These are phyloP conservation scores for Pituophis catenifer DNA, from an alignment of 2,113 vertebrate species.

Conservation along the genomic window DNA sequence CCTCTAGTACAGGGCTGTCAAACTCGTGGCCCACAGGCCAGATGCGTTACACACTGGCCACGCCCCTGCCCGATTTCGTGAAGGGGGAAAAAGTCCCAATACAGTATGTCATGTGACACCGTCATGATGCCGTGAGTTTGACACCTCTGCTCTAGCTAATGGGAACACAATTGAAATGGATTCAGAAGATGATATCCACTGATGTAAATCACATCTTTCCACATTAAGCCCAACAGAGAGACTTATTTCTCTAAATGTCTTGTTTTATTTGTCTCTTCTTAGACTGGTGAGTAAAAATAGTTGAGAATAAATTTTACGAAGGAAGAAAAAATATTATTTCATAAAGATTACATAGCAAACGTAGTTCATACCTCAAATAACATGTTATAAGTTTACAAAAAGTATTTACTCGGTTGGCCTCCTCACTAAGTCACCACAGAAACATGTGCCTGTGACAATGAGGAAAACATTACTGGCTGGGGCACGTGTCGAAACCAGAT, in stretches of 20 bases:
- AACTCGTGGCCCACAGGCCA: too few species aligned
- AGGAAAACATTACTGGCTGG: neutral
- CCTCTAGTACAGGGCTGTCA: slow-evolving; percentile 32
- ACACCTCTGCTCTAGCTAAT: slow-evolving; percentile 45
- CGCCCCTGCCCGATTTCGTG: too few species aligned
- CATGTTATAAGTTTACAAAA: slow-evolving; percentile 44
- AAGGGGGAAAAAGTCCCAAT: too few species aligned
- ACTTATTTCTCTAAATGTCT: slow-evolving; percentile 48
- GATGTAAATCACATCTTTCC: slow-evolving; percentile 48
- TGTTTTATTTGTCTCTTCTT: slow-evolving; percentile 62
- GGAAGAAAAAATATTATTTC: slow-evolving; percentile 56
- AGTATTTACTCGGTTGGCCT: slow-evolving; percentile 49
- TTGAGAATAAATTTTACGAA: slow-evolving; percentile 55
- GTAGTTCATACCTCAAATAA: slow-evolving; percentile 49
- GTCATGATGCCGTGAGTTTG: too few species aligned
- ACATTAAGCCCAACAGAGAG: slow-evolving; percentile 45
- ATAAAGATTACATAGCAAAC: slow-evolving; percentile 38
- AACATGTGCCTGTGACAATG: slow-evolving; percentile 30
- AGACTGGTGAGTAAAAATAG: slow-evolving; percentile 57
- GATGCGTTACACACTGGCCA: too few species aligned
- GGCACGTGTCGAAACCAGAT: neutral
- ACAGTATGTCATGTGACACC: too few species aligned
- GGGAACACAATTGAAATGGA: slow-evolving; percentile 55
- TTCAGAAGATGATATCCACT: slow-evolving; percentile 57
- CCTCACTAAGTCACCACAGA: slow-evolving; percentile 24